Evolutionary conservation across 2,888 invertebrate genomes (phyloP).

Genomic region (Andricus curvator): DNA sequence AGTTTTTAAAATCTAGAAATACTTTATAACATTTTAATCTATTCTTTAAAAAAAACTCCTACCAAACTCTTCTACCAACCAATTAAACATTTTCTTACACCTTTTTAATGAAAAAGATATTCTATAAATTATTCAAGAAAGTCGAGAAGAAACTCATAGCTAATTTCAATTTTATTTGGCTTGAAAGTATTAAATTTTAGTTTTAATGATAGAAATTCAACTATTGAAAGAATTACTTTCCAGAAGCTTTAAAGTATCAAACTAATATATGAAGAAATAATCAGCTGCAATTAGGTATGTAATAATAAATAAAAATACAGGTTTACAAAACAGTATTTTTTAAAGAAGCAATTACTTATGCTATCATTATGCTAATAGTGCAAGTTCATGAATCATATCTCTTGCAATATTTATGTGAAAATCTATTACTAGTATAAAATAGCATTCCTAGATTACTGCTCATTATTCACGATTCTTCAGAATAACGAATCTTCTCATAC

Average conservation of each 20-base stretch:
- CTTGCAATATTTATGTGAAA: not conserved
- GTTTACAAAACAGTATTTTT: not conserved
- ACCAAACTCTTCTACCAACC: too few relatives aligned
- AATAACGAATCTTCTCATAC: not conserved
- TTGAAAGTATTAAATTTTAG: too few relatives aligned
- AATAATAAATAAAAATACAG: not conserved
- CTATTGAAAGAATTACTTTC: conserved; percentile 6
- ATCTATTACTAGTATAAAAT: not conserved
- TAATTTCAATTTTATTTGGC: too few relatives aligned
- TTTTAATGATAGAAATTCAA: conserved; percentile 13
- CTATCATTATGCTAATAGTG: not conserved
- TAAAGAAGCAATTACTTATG: not conserved
- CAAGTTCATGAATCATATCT: not conserved
- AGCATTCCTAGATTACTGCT: not conserved
- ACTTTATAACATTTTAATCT: not conserved
- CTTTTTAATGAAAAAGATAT: too few relatives aligned
- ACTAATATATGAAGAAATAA: not conserved
- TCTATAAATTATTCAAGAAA: too few relatives aligned
- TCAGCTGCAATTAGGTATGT: not conserved
- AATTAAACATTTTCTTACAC: too few relatives aligned
- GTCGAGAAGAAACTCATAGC: too few relatives aligned
- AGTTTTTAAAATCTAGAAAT: conserved; percentile 25
- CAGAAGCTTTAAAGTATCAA: not conserved
- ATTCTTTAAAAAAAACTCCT: not conserved
- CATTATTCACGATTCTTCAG: not conserved